Evolutionary conservation across 2,797 vertebrate genomes (phyloP), one percentile per base, ranked within the genome.

Genomic region (Oreochromis grahami): DNA sequence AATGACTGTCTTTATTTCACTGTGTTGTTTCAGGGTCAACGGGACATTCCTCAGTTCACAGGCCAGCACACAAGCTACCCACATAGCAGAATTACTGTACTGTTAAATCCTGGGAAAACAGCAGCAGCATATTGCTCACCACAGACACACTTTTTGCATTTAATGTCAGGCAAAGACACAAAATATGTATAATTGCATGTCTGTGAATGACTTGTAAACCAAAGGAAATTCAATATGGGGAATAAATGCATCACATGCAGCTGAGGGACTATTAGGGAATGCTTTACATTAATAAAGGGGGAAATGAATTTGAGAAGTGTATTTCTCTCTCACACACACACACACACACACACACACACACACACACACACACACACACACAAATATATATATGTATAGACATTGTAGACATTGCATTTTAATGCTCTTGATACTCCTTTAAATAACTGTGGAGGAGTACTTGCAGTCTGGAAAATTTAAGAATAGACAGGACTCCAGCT

Each of bases 1-100:
- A 96, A 96, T 89, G 89, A 52, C 56, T 38, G 93, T 87, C 93
- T 95, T 96, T 92, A 90, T 94, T 86, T 90, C 84, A 52, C 89
- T 52, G 89, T 82, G 86, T 84, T 92, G 91, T 92, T 89, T 93
- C 93, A 95, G 83, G 93, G 94, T 95, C 94, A 93, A 78, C 55
- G 68, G 89, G 92, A 95, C 91, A 94, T 95, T 95, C 94, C 92
- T 88, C 85, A 92, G 86, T 88, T 91, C 91, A 91, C 91, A 90
- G 88, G 78, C 79, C 85, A 48, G 86, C 81, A 87, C 91, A 93
- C 81, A 83, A 79, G 82, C 79, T 79, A 84, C 84, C 84, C 82
- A 84, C 87, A 90, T 81, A 91, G 87, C 55, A 2, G 63, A 85
- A 80, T 87, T 83, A 89, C 82, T 87, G 86, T 84, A 77, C 90